Base-by-base conservation (phyloP, 2,888 invertebrate species). In the Drosophila pseudotakahashii region DNA sequence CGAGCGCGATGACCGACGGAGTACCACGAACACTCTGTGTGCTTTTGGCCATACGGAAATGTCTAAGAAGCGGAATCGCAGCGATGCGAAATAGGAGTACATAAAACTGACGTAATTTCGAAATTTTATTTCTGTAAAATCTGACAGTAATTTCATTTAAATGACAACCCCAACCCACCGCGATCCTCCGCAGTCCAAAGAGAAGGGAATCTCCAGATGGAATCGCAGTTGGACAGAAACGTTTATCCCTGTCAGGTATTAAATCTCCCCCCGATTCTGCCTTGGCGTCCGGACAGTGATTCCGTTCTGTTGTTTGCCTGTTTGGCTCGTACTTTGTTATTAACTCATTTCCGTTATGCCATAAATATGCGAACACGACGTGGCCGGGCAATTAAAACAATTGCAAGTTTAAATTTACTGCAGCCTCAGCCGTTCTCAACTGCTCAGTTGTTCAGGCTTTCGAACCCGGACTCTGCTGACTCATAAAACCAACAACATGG, bases 331-430 rank as follows among this genome's bases (percentile, higher is more conserved):
- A 81, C 88, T 81, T 81, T 88, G 88, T 82, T 82, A 85, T 82
- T 88, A 88, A 88, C 81, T 88, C 88, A 82, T 82, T 82, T 82
- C 88, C 88, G 81, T 82, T 82, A 85, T 85, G 86, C 88, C 88
- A 88, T 82, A 82, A 82, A 88, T 82, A 82, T 88, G 83, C 75
- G 86, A 85, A 75, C 82, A 88, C 88, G 88, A 82, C 88, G 75
- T 77, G 82, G 71, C 72, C 67, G 80, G 67, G 78, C 83, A 83
- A 83, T 83, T 83, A 87, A 83, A 85, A 88, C 83, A 88, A 83
- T 81, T 88, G 88, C 82, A 79, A 81, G 78, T 78, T 84, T 70
- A 85, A 88, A 87, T 87, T 83, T 88, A 87, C 85, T 73, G 82
- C 83, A 79, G 71, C 70, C 78, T 79, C 83, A 77, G 84, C 79